Evolutionary conservation across 1,140 invertebrate genomes (phyloP), one percentile per base, ranked within the genome.

Genomic region (Tachypleus tridentatus): DNA sequence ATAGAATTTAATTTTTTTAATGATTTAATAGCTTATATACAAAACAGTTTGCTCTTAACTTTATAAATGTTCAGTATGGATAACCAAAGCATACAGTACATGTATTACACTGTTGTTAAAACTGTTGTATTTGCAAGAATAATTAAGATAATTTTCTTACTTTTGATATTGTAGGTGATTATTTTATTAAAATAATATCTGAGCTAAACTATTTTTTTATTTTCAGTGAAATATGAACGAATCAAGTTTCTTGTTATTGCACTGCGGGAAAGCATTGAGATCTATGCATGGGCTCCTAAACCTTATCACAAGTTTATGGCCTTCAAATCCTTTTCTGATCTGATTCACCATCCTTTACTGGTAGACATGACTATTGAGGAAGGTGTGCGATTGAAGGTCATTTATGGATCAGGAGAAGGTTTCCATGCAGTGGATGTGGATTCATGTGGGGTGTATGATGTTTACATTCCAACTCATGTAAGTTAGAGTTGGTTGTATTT

Each of bases 261-360:
- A 63, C 81, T 99, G 67, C 93, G 97, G 77, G 94, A 98, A 78
- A 95, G 92, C 71, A 96, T 99, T 77, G 95, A 98, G 80, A 98
- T 99, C 73, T 99, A 99, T 79, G 97, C 97, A 8, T 98, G 97
- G 96, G 96, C 97, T 60, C 95, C 95, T 49, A 98, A 98, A 83
- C 96, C 96, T 62, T 99, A 99, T 83, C 95, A 98, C 81, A 98
- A 98, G 82, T 99, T 99, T 77, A 98, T 99, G 97, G 94, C 95
- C 72, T 99, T 98, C 79, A 98, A 98, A 83, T 86, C 86, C 69
- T 90, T 90, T 78, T 82, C 82, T 67, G 86, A 88, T 72, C 77
- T 89, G 68, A 77, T 78, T 67, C 82, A 89, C 77, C 80, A 88
- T 74, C 96, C 96, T 64, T 80, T 97, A 65, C 81, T 98, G 76